phyloP scores from a whole-genome alignment of 2,888 invertebrate genomes.

The Carcina quercana region DNA sequence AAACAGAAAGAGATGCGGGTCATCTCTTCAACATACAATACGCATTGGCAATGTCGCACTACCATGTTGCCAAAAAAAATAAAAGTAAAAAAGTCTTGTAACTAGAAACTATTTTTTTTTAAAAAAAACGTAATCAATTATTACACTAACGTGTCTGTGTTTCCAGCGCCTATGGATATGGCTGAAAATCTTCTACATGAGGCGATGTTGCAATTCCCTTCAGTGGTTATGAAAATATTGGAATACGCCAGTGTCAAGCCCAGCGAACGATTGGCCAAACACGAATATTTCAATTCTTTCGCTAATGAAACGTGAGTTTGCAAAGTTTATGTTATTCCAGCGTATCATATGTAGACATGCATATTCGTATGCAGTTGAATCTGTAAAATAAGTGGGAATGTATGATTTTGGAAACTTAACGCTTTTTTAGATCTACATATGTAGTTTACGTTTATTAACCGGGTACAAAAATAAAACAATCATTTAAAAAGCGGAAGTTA shows the following conservation, averaged over 20 bases:
- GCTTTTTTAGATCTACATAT: too few species aligned
- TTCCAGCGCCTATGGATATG: slow-evolving; percentile 18
- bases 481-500: too few species aligned
- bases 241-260: slow-evolving; percentile 16
- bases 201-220: slow-evolving; percentile 34
- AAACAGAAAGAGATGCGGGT: slow-evolving; percentile 23
- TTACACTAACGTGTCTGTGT: background rate
- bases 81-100: slow-evolving; percentile 25
- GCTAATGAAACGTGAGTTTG: background rate
- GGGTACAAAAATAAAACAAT: too few species aligned
- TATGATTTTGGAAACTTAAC: too few species aligned
- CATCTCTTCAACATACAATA: slow-evolving; percentile 43
- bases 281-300: slow-evolving; percentile 15
- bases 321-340: too few species aligned
- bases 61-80: slow-evolving; percentile 30
- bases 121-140: background rate
- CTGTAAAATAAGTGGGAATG: too few species aligned
- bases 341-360: too few species aligned
- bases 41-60: slow-evolving; percentile 43
- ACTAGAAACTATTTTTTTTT: background rate
- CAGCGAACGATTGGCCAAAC: slow-evolving; percentile 9
- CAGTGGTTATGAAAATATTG: slow-evolving; percentile 23
- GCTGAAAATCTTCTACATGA: slow-evolving; percentile 24
- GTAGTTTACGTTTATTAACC: too few species aligned
- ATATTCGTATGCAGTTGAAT: too few species aligned